Conservation (phyloP, 2,888 invertebrate genomes). For the Leucophenga maculata region DNA sequence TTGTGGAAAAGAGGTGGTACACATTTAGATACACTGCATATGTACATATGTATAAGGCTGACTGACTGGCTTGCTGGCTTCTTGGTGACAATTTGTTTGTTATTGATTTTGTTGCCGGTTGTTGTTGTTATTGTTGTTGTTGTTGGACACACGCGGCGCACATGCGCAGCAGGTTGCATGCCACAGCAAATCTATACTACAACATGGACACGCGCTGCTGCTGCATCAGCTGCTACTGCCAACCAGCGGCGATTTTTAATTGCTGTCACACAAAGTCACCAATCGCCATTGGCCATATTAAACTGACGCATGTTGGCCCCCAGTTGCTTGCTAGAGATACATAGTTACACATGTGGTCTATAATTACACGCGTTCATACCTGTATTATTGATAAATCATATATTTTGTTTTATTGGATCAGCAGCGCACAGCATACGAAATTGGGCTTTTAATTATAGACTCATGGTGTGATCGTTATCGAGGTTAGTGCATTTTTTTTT, state of each 20-base stretch:
- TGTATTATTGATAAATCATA: conserved; percentile 34
- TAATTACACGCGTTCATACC: conserved; percentile 14
- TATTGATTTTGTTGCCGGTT: conserved; percentile 22
- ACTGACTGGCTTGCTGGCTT: no score
- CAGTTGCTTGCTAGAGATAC: neutral
- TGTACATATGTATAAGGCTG: no score
- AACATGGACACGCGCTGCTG: no score
- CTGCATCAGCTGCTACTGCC: neutral
- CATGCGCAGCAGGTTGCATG: conserved; percentile 24
- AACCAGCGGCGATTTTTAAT: conserved; percentile 4
- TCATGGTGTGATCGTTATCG: neutral
- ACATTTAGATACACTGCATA: no score
- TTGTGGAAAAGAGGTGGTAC: neutral
- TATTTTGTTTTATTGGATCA: no score
- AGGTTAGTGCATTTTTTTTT: neutral
- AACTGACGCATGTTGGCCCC: neutral
- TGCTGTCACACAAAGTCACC: conserved; percentile 19
- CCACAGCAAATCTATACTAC: neutral
- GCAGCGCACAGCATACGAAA: neutral
- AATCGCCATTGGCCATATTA: conserved; percentile 13
- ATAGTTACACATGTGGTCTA: neutral
- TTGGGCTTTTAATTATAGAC: conserved; percentile 34
- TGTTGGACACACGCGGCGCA: conserved; percentile 24
- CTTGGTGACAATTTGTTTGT: conserved; percentile 52
- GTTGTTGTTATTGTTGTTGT: conserved; percentile 16